These are phyloP conservation scores for Rhombomys opimus DNA, from an alignment of 2,113 vertebrate genomes.

Conservation along the genomic window DNA sequence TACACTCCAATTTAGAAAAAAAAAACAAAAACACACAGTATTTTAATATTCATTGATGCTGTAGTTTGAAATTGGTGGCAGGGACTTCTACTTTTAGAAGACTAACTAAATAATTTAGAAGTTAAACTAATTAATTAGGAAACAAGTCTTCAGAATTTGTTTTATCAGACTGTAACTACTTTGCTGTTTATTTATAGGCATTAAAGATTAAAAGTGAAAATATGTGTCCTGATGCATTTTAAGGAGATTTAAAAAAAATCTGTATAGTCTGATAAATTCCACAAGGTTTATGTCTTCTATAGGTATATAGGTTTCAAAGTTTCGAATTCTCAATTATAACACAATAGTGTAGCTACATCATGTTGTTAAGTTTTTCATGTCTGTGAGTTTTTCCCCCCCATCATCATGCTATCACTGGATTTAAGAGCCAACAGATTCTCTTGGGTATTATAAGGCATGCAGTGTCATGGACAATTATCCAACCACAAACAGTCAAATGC, in stretches of 20 bases:
- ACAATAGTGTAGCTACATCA: not conserved
- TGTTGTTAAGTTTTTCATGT: not conserved
- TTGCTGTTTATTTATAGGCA: constrained; percentile 28
- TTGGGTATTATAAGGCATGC: not conserved
- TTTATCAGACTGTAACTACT: not conserved
- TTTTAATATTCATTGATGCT: not conserved
- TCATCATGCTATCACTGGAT: not conserved
- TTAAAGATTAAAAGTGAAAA: constrained; percentile 36
- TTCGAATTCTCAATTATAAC: not conserved
- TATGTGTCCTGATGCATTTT: not conserved
- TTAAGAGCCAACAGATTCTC: not conserved
- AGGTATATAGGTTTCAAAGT: not conserved
- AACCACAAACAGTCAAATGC: not conserved
- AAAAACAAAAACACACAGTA: constrained; percentile 2
- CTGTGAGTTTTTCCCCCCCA: not conserved
- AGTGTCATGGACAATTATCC: not conserved
- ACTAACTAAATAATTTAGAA: constrained; percentile 66
- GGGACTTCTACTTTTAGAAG: constrained; percentile 42
- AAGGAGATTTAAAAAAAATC: not conserved
- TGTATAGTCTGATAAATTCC: not conserved
- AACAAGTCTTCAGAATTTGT: constrained; percentile 2
- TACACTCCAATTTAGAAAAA: constrained; percentile 50
- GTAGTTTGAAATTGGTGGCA: constrained; percentile 24
- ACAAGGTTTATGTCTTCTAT: not conserved
- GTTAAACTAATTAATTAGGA: constrained; percentile 66